Base-by-base conservation (phyloP, 2,888 invertebrate genomes). In the Luperina testacea region DNA sequence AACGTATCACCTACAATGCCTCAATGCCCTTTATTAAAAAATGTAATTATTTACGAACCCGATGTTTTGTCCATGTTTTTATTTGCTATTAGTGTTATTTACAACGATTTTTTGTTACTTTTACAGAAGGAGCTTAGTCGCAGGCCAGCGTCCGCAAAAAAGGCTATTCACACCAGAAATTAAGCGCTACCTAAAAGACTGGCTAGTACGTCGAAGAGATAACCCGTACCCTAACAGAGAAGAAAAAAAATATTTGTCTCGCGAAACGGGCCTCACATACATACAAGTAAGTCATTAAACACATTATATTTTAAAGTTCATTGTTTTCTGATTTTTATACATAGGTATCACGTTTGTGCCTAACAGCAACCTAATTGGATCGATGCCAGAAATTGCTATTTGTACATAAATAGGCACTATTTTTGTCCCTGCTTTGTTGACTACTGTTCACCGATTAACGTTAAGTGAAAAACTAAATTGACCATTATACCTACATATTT, bases 151-250 rank as follows among this genome's bases (percentile, higher is more conserved):
- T 69, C 97, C 98, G 57, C 97, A 97, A 73, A 98, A 98, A 92
- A 97, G 98, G 83, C 96, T 98, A 45, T 98, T 98, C 93, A 98
- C 98, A 17, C 98, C 98, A 77, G 98, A 98, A 97, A 98, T 98
- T 89, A 98, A 98, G 92, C 97, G 97, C 83, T 98, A 97, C 95
- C 96, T 98, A 45, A 98, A 98, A 94, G 98, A 98, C 90, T 98
- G 98, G 98, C 96, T 98, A 24, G 97, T 98, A 27, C 96, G 98
- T 67, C 96, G 98, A 88, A 97, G 98, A 92, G 98, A 98, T 86
- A 98, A 98, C 93, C 98, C 98, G 0, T 98, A 98, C 93, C 98
- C 98, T 1, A 98, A 98, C 91, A 96, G 98, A 81, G 98, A 98
- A 88, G 98, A 98, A 93, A 98, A 98, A 92, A 98, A 98, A 94